Percentiles rank a stretch among this genome's conserved stretches.
These are phyloP conservation scores for Scalopus aquaticus DNA, from an alignment of 2,113 vertebrate genomes.

Conservation along the genomic window DNA sequence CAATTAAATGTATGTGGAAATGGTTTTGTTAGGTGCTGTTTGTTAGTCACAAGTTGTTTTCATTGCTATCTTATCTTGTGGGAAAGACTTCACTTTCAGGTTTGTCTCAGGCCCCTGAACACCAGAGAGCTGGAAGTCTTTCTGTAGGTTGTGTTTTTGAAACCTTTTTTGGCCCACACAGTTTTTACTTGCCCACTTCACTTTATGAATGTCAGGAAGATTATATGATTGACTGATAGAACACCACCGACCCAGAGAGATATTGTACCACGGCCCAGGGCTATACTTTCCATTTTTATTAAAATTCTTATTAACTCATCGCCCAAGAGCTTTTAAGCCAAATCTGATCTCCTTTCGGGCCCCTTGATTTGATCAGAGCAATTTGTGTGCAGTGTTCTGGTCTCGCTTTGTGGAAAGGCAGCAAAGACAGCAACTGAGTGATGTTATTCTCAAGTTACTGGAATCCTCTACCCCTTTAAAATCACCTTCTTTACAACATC, in stretches of 20 bases:
- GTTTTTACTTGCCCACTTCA: constrained; percentile 25
- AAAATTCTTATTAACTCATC: constrained; percentile 78
- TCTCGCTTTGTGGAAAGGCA: not conserved
- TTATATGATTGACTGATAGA: constrained; percentile 72
- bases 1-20: not conserved
- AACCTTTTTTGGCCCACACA: not conserved
- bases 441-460: not conserved
- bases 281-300: constrained; percentile 76
- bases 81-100: not conserved
- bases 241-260: constrained; percentile 51
- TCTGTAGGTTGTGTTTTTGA: constrained; percentile 8
- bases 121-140: not conserved
- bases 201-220: constrained; percentile 31
- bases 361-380: constrained; percentile 60
- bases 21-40: not conserved
- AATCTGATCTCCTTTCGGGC: constrained; percentile 59
- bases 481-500: not conserved
- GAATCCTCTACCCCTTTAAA: not conserved
- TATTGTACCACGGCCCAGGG: constrained; percentile 45
- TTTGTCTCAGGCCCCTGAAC: not conserved
- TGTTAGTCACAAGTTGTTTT: not conserved
- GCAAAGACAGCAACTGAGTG: not conserved
- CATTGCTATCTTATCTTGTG: not conserved
- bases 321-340: constrained; percentile 73
- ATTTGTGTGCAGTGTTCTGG: constrained; percentile 41